A percentile compares a stretch with the other conserved stretches of the same genome.
Conservation (phyloP, 2,113 vertebrate genomes). For the Tychaedon coryphoeus region DNA sequence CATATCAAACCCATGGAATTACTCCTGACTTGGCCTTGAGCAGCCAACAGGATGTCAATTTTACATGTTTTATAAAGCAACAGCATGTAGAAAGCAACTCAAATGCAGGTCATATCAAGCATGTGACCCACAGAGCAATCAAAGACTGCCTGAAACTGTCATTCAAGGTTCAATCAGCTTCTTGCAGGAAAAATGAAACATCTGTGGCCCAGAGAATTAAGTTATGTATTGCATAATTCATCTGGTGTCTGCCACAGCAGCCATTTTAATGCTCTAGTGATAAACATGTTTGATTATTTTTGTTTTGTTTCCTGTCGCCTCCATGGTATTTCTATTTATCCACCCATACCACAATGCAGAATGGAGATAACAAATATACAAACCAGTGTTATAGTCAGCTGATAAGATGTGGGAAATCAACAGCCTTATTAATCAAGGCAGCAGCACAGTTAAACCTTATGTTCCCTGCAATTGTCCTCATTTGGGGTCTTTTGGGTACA, state of each 20-base stretch:
- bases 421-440: constrained; percentile 30
- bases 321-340: constrained; percentile 63
- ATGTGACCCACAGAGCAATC: constrained; percentile 61
- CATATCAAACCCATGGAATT: constrained; percentile 16
- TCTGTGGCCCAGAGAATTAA: constrained; percentile 67
- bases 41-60: constrained; percentile 54
- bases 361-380: constrained; percentile 35
- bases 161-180: constrained; percentile 62
- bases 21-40: constrained; percentile 37
- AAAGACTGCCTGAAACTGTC: constrained; percentile 66
- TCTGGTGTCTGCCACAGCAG: constrained; percentile 61
- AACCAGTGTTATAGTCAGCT: background rate
- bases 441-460: background rate
- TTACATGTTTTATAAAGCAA: constrained; percentile 53
- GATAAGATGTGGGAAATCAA: constrained; percentile 49
- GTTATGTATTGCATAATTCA: constrained; percentile 63
- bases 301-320: constrained; percentile 62
- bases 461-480: background rate
- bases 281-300: constrained; percentile 51
- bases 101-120: constrained; percentile 63
- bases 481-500: background rate
- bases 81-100: constrained; percentile 57
- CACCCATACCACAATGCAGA: background rate
- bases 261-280: constrained; percentile 45
- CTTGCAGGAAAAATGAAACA: constrained; percentile 64